Conservation (phyloP, 2,113 vertebrate genomes). For the Tursiops truncatus region DNA sequence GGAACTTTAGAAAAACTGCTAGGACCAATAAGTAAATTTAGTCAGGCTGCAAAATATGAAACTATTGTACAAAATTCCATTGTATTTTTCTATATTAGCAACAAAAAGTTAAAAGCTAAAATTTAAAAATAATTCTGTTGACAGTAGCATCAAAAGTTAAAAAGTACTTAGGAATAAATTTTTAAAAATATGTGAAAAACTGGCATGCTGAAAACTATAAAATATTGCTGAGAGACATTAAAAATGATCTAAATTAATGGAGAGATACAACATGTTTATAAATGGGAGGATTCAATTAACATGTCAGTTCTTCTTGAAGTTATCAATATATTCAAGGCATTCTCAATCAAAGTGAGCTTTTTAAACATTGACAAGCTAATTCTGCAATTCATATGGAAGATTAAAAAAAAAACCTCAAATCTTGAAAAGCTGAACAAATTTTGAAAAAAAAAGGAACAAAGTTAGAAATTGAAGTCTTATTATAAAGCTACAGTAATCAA, state of each 20-base stretch:
- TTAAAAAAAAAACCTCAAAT: not conserved
- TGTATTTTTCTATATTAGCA: not conserved
- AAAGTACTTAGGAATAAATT: not conserved
- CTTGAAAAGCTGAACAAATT: not conserved
- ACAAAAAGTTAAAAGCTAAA: not conserved
- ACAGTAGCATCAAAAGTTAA: not conserved
- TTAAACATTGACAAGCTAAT: not conserved
- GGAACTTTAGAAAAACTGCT: not conserved
- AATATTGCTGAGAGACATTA: not conserved
- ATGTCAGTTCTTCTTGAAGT: conserved; percentile 8
- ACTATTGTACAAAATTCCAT: not conserved
- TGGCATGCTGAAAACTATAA: not conserved
- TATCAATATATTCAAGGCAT: not conserved
- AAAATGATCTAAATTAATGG: not conserved
- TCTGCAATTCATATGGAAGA: not conserved
- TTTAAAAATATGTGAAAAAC: not conserved
- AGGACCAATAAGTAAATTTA: not conserved
- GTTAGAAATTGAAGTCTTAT: not conserved
- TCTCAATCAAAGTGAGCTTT: not conserved
- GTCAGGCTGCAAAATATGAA: not conserved
- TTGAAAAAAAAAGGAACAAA: not conserved
- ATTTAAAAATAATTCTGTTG: not conserved
- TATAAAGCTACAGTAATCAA: not conserved
- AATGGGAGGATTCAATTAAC: not conserved
- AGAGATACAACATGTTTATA: not conserved